A percentile compares a stretch with the other conserved stretches of the same genome.
Evolutionary conservation across 2,797 vertebrate species (phyloP).

Genomic region (Petrocephalus sullivani): DNA sequence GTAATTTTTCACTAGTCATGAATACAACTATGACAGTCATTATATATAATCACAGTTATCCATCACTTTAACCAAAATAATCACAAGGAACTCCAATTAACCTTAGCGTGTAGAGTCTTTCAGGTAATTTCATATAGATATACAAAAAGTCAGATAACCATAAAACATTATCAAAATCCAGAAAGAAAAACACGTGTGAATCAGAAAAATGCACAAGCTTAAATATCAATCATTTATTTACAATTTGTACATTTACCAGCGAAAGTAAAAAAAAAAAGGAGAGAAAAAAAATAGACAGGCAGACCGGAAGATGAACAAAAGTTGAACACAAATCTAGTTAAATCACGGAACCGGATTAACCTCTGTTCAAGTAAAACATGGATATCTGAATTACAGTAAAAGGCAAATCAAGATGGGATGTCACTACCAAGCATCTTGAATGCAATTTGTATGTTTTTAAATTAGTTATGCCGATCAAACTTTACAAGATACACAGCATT

Average conservation of each 20-base stretch:
- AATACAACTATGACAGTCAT: neutral
- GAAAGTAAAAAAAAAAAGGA: slow-evolving; percentile 36
- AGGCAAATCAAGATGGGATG: slow-evolving; percentile 1
- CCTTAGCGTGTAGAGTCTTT: neutral
- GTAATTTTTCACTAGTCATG: neutral
- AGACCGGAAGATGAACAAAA: slow-evolving; percentile 42
- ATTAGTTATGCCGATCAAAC: neutral
- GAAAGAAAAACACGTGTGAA: neutral
- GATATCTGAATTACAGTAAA: neutral
- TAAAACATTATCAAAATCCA: neutral
- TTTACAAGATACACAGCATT: slow-evolving; percentile 9
- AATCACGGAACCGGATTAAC: neutral
- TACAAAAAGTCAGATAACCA: neutral
- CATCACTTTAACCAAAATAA: neutral
- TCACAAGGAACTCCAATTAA: neutral
- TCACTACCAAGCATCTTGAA: neutral
- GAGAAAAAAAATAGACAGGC: slow-evolving; percentile 19
- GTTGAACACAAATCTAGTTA: slow-evolving; percentile 10
- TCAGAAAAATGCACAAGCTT: slow-evolving; percentile 19
- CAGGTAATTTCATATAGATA: neutral
- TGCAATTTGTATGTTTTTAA: slow-evolving; percentile 2
- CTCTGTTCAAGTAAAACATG: slow-evolving; percentile 5
- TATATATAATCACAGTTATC: neutral
- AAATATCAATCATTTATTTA: slow-evolving; percentile 64
- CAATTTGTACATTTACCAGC: slow-evolving; percentile 48